Percentiles rank a stretch among this genome's conserved stretches.
Conservation (phyloP, 2,797 vertebrate species). For the Myotis myotis region DNA sequence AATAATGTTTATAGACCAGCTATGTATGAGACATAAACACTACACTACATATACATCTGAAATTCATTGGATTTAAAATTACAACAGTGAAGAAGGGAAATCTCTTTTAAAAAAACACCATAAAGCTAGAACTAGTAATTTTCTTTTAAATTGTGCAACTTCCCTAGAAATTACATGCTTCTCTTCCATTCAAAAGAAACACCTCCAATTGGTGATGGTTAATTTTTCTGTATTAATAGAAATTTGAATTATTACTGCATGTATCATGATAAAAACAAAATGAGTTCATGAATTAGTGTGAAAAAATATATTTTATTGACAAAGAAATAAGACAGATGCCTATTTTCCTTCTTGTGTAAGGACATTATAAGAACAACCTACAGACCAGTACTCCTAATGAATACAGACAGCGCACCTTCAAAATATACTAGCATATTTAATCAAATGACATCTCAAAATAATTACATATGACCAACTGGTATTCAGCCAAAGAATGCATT, state of each 20-base stretch:
- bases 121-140: neutral
- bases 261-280: conserved; percentile 26
- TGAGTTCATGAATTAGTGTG: neutral
- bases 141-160: neutral
- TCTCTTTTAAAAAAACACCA: neutral
- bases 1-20: conserved; percentile 24
- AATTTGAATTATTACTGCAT: neutral
- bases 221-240: neutral
- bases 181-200: conserved; percentile 5
- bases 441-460: neutral
- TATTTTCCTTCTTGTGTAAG: conserved; percentile 31
- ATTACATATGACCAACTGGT: neutral
- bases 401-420: neutral
- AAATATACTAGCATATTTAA: neutral
- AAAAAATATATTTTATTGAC: conserved; percentile 37
- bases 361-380: neutral
- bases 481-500: neutral
- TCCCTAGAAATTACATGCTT: neutral
- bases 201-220: neutral
- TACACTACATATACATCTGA: neutral
- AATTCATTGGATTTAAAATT: conserved; percentile 31
- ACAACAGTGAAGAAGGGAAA: neutral
- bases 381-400: neutral
- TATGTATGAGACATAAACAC: neutral
- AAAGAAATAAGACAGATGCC: neutral